A percentile compares a stretch with the other conserved stretches of the same genome.
Evolutionary conservation across 2,888 invertebrate species (phyloP).

Genomic region (Schrankia costaestrigalis): DNA sequence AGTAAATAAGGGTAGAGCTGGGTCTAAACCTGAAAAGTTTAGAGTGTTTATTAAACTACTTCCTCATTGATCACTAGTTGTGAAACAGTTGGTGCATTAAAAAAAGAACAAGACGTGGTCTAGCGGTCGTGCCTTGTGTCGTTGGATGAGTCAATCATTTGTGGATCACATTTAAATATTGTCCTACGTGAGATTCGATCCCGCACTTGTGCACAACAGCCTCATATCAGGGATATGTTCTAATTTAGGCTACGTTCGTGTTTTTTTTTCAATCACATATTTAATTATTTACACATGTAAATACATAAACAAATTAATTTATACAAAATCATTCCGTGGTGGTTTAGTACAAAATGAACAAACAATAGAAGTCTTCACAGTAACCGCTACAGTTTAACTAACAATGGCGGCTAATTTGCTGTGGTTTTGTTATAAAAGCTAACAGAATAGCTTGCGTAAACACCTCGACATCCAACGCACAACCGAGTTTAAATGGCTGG

Average conservation of each 20-base stretch:
- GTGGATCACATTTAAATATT: no score
- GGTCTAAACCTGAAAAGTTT: constrained; percentile 73
- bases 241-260: no score
- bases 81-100: no score
- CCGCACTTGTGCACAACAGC: no score
- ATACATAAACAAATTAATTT: no score
- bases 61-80: neutral
- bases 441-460: constrained; percentile 31
- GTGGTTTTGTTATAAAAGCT: constrained; percentile 33
- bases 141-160: no score
- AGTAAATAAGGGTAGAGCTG: constrained; percentile 80
- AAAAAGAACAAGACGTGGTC: no score
- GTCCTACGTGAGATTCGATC: no score
- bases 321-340: neutral
- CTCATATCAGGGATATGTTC: no score
- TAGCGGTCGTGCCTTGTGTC: no score
- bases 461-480: constrained; percentile 23
- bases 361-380: constrained; percentile 18
- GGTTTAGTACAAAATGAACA: constrained; percentile 8
- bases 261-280: no score
- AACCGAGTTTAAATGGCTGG: constrained; percentile 22
- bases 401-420: constrained; percentile 32
- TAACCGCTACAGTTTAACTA: constrained; percentile 27
- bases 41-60: neutral
- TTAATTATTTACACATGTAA: no score